phyloP scores from a whole-genome alignment of 2,888 invertebrate species.

The Lasiommata megera region DNA sequence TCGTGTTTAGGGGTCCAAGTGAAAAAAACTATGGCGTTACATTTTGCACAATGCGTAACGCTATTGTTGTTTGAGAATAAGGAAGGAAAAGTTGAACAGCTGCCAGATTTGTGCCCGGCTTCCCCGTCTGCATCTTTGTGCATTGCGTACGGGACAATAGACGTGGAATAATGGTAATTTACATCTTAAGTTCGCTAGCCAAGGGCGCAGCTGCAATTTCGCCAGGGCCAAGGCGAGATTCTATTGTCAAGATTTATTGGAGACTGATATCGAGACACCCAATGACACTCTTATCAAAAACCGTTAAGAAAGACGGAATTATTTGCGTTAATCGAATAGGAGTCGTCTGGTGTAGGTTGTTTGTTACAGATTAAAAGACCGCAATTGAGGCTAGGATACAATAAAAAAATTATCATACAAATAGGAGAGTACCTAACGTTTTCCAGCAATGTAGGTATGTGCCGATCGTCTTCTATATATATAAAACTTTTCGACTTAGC shows the following conservation, averaged over 20 bases:
- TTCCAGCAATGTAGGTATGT: too few relatives aligned
- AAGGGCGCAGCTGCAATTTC: conserved; percentile 75
- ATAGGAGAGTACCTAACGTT: too few relatives aligned
- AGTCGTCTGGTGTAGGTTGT: not conserved
- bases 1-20: conserved; percentile 39
- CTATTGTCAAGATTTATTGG: conserved; percentile 42
- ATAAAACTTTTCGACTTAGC: too few relatives aligned
- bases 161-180: conserved; percentile 75
- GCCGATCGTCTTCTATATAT: too few relatives aligned
- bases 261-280: conserved; percentile 13
- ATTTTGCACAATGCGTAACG: conserved; percentile 72
- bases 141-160: conserved; percentile 58
- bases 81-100: conserved; percentile 74
- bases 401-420: too few relatives aligned
- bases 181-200: conserved; percentile 77
- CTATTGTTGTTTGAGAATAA: conserved; percentile 66
- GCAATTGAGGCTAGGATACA: not conserved
- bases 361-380: too few relatives aligned
- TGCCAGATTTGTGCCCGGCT: conserved; percentile 76
- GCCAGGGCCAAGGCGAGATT: conserved; percentile 42
- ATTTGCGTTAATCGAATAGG: not conserved
- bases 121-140: conserved; percentile 78
- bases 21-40: conserved; percentile 60
- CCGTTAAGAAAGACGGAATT: not conserved
- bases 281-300: not conserved